These are phyloP conservation scores for Paradoxurus hermaphroditus DNA, from an alignment of 2,113 vertebrate species.

Conservation along the genomic window DNA sequence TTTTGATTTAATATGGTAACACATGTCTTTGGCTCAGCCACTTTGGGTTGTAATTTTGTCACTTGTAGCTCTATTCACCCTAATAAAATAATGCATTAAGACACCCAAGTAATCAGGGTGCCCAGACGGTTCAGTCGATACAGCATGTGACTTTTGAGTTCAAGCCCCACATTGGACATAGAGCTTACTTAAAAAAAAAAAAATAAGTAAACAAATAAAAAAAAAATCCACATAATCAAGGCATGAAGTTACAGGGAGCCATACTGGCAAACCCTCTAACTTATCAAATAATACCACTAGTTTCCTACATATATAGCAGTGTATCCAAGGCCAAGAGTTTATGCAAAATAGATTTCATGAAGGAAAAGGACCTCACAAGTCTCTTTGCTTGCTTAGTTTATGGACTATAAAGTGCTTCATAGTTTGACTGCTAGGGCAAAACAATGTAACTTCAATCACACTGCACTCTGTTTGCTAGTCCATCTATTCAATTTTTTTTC, in stretches of 20 bases:
- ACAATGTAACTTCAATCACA: too few species aligned
- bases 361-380: not conserved
- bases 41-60: not conserved
- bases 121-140: not conserved
- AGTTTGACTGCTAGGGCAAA: too few species aligned
- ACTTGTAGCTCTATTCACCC: not conserved
- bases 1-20: not conserved
- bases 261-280: not conserved
- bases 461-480: too few species aligned
- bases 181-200: not conserved
- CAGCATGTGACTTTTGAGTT: not conserved
- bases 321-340: not conserved
- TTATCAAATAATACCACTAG: not conserved
- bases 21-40: not conserved
- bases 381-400: too few species aligned
- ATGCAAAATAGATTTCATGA: not conserved
- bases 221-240: not conserved
- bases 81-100: not conserved
- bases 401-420: too few species aligned
- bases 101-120: not conserved
- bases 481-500: too few species aligned
- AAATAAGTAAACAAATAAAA: not conserved
- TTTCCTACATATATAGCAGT: not conserved
- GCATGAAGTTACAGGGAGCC: not conserved
- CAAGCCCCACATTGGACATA: not conserved